phyloP scores from a whole-genome alignment of 2,113 vertebrate species.

The Nycticryphes semicollaris region DNA sequence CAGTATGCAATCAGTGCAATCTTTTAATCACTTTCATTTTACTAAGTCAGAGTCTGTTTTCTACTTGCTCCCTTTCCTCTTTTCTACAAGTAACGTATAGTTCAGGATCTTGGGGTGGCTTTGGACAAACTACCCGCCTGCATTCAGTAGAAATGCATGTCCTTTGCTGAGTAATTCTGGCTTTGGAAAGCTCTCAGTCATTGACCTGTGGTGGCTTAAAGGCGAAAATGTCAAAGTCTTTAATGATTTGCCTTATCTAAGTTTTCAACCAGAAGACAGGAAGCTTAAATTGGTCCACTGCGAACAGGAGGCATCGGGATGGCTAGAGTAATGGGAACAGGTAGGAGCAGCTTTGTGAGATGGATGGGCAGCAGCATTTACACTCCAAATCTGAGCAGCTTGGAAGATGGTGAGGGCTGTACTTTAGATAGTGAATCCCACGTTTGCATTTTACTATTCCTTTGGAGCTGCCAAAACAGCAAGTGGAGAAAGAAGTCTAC shows the following conservation, averaged over 20 bases:
- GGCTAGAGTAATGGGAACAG: neutral
- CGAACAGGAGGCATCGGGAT: neutral
- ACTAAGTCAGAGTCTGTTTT: neutral
- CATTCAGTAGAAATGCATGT: neutral
- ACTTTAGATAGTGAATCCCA: neutral
- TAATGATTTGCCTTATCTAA: conserved; percentile 10
- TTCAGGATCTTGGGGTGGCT: neutral
- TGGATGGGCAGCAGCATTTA: neutral
- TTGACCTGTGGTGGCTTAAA: conserved; percentile 17
- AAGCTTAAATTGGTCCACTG: neutral
- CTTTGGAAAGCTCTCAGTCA: neutral
- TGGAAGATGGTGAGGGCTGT: neutral
- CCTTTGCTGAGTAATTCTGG: neutral
- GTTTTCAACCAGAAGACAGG: neutral
- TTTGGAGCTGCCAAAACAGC: neutral
- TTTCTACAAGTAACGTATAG: neutral
- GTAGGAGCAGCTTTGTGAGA: neutral
- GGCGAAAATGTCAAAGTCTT: neutral
- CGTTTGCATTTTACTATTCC: neutral
- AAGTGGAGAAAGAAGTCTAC: neutral
- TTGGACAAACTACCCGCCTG: neutral
- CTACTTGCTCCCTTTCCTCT: neutral
- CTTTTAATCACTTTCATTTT: conserved; percentile 19
- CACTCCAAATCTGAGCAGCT: neutral
- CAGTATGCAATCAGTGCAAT: neutral